Conservation (phyloP, 2,113 vertebrate genomes). For the Stegostoma tigrinum region DNA sequence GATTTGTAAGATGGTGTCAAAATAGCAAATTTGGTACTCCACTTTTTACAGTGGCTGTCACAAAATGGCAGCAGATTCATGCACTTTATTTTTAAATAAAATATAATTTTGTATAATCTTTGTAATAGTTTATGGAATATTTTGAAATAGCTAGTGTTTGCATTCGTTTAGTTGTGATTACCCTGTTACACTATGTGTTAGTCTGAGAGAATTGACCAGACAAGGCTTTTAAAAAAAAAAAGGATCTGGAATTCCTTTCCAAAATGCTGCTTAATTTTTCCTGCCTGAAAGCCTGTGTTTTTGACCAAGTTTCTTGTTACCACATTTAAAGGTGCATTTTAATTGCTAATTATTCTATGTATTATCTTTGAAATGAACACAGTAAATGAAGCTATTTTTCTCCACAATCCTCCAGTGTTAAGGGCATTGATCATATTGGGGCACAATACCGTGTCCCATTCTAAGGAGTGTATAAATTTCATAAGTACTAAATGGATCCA, state of each 20-base stretch:
- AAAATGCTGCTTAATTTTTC: background rate
- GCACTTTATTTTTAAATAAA: background rate
- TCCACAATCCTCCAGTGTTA: background rate
- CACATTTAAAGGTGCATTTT: background rate
- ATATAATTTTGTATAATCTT: background rate
- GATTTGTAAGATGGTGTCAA: background rate
- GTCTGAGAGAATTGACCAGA: background rate
- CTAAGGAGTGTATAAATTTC: background rate
- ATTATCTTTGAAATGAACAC: background rate
- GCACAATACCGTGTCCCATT: background rate
- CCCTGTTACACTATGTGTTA: background rate
- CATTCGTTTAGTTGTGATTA: background rate
- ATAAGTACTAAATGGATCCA: background rate
- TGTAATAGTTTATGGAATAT: conserved; percentile 4
- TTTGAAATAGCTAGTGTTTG: background rate
- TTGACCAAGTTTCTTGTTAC: background rate
- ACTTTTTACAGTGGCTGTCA: background rate
- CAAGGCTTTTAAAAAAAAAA: background rate
- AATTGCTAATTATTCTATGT: background rate
- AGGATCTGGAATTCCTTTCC: too few relatives aligned
- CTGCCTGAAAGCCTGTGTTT: background rate
- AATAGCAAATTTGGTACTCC: background rate
- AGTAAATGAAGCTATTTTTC: background rate
- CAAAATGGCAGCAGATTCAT: background rate
- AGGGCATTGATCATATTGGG: background rate